Evolutionary conservation across 2,113 vertebrate species (phyloP), one percentile per base, ranked within the genome.

Genomic region (Pseudorhombus dupliciocellatus): DNA sequence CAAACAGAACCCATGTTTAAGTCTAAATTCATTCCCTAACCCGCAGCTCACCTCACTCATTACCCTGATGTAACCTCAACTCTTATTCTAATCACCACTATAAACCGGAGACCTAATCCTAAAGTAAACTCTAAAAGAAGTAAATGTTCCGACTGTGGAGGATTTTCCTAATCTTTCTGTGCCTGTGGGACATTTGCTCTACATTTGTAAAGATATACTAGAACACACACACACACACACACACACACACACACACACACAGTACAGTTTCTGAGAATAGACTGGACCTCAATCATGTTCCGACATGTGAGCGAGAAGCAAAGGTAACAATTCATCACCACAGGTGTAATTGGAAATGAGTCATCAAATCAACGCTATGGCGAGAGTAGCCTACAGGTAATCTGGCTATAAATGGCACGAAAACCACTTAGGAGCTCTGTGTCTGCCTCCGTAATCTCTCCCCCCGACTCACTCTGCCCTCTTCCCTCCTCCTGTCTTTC

Each of bases 111-210:
- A 66, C 69, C 70, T 89, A 84, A 87, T 87, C 81, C 74, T 71
- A 79, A 86, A 89, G 87, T 84, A 85, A 85, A 89, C 73, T 86
- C 80, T 72, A n/a, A 68, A 64, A 70, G 77, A 77, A 81, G 70
- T 78, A 74, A 81, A 76, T 68, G 62, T 79, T 80, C 77, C 53
- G 66, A 70, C 70, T 79, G 81, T 75, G 66, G 66, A 84, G 81
- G 84, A 81, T 84, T 86, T 83, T 76, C 69, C 75, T 84, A 84
- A 89, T 89, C 84, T 87, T 34, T 75, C 66, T 74, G 70, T 69
- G 66, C 77, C 79, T 54, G 42, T 77, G 70, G 73, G 78, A 79
- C 83, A 75, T 81, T 85, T 66, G 72, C 67, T 70, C 59, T 60
- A 81, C 75, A 80, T 86, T 78, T 81, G 70, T 74, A 55, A 70